Conservation (phyloP, 1,140 invertebrate species). For the Plodia interpunctella region DNA sequence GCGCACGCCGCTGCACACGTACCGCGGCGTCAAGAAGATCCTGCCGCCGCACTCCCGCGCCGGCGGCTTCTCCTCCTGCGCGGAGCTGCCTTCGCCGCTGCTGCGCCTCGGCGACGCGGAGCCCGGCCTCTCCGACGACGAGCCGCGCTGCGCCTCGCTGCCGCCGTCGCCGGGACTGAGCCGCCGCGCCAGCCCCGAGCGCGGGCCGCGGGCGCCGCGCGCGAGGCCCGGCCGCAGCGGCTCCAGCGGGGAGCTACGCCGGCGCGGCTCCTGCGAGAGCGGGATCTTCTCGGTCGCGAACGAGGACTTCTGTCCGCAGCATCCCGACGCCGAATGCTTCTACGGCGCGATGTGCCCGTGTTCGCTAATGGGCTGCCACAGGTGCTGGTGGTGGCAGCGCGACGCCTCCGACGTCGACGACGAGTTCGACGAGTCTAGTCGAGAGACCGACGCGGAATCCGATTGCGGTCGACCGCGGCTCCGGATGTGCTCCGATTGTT, state of each 20-base stretch:
- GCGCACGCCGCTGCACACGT: conserved; percentile 42
- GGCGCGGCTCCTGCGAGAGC: conserved; percentile 91
- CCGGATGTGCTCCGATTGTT: conserved; percentile 44
- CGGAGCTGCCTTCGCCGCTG: conserved; percentile 83
- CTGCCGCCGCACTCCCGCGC: conserved; percentile 78
- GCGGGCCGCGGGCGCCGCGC: conserved; percentile 22
- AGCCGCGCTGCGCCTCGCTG: conserved; percentile 50
- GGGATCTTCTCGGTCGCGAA: conserved; percentile 92
- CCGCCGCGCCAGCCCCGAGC: conserved; percentile 36
- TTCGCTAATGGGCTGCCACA: conserved; percentile 63
- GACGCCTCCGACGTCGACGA: conserved; percentile 17
- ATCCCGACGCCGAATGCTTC: conserved; percentile 33
- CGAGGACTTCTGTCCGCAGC: conserved; percentile 79
- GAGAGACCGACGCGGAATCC: conserved; percentile 18
- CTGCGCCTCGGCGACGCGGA: conserved; percentile 24
- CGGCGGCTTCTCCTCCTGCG: conserved; percentile 81
- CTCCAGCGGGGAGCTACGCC: conserved; percentile 52
- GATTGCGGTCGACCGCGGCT: conserved; percentile 20
- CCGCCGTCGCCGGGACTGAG: conserved; percentile 42
- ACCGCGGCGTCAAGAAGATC: conserved; percentile 86
- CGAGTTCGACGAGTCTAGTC: conserved; percentile 23
- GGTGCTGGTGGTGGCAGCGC: conserved; percentile 62
- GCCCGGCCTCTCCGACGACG: conserved; percentile 28
- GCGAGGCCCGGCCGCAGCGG: conserved; percentile 30
- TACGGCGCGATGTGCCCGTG: conserved; percentile 61